phyloP scores from a whole-genome alignment of 2,797 vertebrate genomes.

The Enteromius trimaculatus region DNA sequence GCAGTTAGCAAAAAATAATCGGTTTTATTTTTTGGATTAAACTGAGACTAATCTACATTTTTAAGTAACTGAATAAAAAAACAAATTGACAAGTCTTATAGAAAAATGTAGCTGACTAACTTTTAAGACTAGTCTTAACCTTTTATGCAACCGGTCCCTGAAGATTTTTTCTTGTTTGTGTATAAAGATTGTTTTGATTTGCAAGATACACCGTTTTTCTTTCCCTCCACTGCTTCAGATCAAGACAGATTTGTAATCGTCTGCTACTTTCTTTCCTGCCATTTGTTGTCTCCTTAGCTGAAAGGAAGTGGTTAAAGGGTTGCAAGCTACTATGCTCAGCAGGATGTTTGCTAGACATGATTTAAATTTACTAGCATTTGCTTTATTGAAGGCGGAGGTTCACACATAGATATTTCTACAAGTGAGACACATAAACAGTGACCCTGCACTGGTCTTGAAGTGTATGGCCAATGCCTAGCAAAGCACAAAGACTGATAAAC shows the following conservation, averaged over 20 bases:
- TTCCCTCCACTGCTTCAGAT: not conserved
- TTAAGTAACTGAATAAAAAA: no score
- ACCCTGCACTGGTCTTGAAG: not conserved
- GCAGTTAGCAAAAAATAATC: no score
- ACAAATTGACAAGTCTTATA: no score
- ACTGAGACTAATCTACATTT: no score
- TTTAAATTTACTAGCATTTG: conserved; percentile 11
- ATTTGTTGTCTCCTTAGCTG: conserved; percentile 30
- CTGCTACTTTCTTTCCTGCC: not conserved
- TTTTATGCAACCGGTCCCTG: no score
- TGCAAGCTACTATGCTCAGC: conserved; percentile 10
- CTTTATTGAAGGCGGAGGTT: not conserved
- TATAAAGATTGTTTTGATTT: not conserved
- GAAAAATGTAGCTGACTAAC: no score
- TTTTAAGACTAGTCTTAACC: no score
- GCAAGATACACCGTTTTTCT: not conserved
- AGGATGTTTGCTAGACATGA: conserved; percentile 48
- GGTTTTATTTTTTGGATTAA: no score
- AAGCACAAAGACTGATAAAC: not conserved
- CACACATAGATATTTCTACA: not conserved
- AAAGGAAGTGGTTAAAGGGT: conserved; percentile 55
- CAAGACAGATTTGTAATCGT: not conserved
- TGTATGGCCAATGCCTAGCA: not conserved
- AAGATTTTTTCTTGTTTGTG: not conserved
- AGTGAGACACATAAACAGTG: not conserved